phyloP scores from a whole-genome alignment of 2,113 vertebrate species.

The Coreoperca whiteheadi region DNA sequence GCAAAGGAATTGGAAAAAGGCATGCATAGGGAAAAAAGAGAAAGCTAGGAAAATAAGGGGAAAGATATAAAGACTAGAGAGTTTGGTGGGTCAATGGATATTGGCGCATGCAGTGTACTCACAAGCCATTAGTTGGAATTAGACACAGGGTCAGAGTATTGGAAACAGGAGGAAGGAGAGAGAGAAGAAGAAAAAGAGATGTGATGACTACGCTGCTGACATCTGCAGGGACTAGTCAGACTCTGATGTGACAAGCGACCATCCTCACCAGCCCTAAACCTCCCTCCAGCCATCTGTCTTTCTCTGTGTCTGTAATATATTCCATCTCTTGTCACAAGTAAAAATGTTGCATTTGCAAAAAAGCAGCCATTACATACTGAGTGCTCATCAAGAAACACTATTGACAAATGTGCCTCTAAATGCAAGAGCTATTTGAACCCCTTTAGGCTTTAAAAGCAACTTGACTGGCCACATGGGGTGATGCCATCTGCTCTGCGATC shows the following conservation, averaged over 20 bases:
- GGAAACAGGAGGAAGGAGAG: constrained; percentile 27
- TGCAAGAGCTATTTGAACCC: constrained; percentile 18
- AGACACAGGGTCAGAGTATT: constrained; percentile 51
- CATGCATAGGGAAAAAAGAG: constrained; percentile 2
- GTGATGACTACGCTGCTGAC: constrained; percentile 60
- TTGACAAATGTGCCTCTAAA: constrained; percentile 5
- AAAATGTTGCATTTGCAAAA: constrained; percentile 16
- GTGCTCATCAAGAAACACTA: neutral
- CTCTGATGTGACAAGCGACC: constrained; percentile 63
- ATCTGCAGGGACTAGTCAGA: constrained; percentile 62
- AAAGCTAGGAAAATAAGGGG: constrained; percentile 3
- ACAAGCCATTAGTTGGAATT: constrained; percentile 58
- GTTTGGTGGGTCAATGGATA: constrained; percentile 22
- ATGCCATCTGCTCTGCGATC: constrained; percentile 66
- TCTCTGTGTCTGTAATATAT: constrained; percentile 47
- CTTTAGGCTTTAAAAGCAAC: constrained; percentile 33
- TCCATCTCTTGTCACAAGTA: constrained; percentile 9
- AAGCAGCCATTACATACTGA: neutral
- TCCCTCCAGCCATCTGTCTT: constrained; percentile 67
- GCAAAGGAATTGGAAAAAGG: constrained; percentile 23
- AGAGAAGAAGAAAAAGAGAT: constrained; percentile 26
- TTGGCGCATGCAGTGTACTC: constrained; percentile 19
- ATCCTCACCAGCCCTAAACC: constrained; percentile 61
- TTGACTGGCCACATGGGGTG: constrained; percentile 49
- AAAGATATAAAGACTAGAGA: constrained; percentile 32